A percentile compares a stretch with the other conserved stretches of the same genome.
Evolutionary conservation across 2,113 vertebrate species (phyloP).

Genomic region (Megalops atlanticus): DNA sequence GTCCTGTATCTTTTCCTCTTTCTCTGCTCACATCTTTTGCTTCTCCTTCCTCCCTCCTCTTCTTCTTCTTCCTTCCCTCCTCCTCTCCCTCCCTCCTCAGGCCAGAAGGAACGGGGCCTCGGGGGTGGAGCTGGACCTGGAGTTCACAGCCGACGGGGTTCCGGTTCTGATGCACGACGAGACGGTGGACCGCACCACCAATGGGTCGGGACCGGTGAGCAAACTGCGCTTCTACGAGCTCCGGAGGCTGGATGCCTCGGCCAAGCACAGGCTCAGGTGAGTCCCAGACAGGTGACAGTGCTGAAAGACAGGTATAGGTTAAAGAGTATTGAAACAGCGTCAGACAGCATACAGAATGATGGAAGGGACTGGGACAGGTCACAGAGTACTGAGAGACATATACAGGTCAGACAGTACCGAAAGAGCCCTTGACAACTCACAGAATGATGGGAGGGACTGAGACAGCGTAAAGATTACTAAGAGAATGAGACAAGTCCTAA

Average conservation of each 20-base stretch:
- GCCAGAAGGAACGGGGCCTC: slow-evolving; percentile 88
- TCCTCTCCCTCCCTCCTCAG: slow-evolving; percentile 60
- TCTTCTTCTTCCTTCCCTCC: background rate
- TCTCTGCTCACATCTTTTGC: background rate
- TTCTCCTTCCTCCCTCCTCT: background rate
- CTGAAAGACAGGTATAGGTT: background rate
- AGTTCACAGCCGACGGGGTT: slow-evolving; percentile 88
- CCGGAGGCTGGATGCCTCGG: slow-evolving; percentile 81
- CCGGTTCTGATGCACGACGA: slow-evolving; percentile 93
- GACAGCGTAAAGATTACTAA: background rate
- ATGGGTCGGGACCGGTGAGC: slow-evolving; percentile 80
- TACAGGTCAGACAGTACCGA: too few species aligned
- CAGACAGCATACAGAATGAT: too few species aligned
- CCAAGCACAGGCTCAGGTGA: slow-evolving; percentile 88
- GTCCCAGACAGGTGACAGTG: background rate
- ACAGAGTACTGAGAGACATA: too few species aligned
- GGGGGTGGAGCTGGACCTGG: slow-evolving; percentile 91
- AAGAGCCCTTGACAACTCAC: background rate
- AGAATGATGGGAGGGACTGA: too few species aligned
- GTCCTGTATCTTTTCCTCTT: slow-evolving; percentile 16
- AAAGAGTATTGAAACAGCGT: background rate
- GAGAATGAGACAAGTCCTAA: background rate
- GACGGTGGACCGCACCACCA: slow-evolving; percentile 90
- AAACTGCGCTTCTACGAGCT: slow-evolving; percentile 81
- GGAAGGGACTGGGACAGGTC: too few species aligned